phyloP scores from a whole-genome alignment of 2,113 vertebrate genomes.

The Anser brachyrhynchus region DNA sequence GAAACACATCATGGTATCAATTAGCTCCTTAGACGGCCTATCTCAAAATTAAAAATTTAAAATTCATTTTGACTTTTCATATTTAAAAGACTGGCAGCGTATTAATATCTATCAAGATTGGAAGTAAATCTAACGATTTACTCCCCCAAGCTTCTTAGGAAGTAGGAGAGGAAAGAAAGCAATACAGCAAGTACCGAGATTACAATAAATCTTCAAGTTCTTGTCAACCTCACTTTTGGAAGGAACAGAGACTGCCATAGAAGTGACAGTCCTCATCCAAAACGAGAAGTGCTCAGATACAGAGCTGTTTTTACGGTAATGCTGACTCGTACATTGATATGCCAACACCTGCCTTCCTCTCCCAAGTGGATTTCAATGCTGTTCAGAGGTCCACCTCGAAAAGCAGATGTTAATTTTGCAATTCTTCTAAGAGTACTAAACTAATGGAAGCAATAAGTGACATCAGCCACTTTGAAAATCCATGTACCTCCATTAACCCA shows the following conservation, averaged over 20 bases:
- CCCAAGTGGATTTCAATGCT: neutral
- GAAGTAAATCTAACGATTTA: neutral
- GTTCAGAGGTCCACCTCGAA: neutral
- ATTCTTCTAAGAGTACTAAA: neutral
- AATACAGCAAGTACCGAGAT: neutral
- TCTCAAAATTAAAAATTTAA: neutral
- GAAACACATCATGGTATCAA: neutral
- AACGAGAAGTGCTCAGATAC: neutral
- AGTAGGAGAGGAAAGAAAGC: neutral
- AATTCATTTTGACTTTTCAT: neutral
- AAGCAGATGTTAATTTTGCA: neutral
- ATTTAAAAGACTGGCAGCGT: neutral
- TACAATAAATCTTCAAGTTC: neutral
- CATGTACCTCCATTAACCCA: neutral
- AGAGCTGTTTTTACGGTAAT: neutral
- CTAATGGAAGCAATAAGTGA: neutral
- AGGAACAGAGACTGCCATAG: neutral
- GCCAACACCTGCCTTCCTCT: neutral
- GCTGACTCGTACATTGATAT: neutral
- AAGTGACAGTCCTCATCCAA: neutral
- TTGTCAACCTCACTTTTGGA: neutral
- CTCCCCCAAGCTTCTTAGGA: neutral
- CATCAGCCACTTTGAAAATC: neutral
- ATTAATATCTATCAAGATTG: neutral
- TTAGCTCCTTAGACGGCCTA: neutral